Base-by-base conservation (phyloP, 2,113 vertebrate genomes). In the Larimichthys polyactis region DNA sequence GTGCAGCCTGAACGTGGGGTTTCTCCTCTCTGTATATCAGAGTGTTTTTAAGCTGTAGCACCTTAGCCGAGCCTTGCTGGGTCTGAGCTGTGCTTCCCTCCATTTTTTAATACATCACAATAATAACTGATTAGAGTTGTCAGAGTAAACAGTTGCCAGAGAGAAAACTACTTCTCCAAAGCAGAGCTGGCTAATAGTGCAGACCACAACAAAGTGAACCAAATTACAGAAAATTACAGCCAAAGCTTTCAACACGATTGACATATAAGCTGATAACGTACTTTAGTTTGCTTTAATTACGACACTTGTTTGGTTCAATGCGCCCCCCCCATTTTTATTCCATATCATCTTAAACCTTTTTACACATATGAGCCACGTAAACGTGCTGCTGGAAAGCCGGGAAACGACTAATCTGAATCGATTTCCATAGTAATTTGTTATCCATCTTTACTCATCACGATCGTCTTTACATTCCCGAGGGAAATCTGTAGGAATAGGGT, bases 121-220 rank as follows among this genome's bases (percentile, higher is more conserved):
- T 49, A 78, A 79, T 43, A 69, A 67, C 24, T 59, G 59, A 79
- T 60, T 71, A 74, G 54, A 66, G 70, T 43, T 59, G 71, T 73
- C 70, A 69, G 54, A 72, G 57, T 55, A 66, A 84, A 83, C n/a
- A 71, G 59, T 36, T 51, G 12, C 62, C 40, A 58, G 20, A 48
- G 40, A 58, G 24, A 16, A 58, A 71, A 57, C 14, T 20, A 36
- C 14, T 44, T 46, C 55, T 69, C 36, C 22, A 29, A 57, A 69
- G 24, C 55, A 69, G 46, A 60, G 8, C 57, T n/a, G 44, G 24
- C 62, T 40, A 54, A 3, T 11, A 29, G 40, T 32, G 29, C 19
- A 58, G 3, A 17, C 71, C 48, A 40, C 10, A 32, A 44, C 24
- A 17, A 44, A 65, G 16, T 20, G 17, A 60, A 17, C 14, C 51